These are phyloP conservation scores for Phyllotreta cruciferae DNA, from an alignment of 2,888 invertebrate genomes.

Conservation along the genomic window DNA sequence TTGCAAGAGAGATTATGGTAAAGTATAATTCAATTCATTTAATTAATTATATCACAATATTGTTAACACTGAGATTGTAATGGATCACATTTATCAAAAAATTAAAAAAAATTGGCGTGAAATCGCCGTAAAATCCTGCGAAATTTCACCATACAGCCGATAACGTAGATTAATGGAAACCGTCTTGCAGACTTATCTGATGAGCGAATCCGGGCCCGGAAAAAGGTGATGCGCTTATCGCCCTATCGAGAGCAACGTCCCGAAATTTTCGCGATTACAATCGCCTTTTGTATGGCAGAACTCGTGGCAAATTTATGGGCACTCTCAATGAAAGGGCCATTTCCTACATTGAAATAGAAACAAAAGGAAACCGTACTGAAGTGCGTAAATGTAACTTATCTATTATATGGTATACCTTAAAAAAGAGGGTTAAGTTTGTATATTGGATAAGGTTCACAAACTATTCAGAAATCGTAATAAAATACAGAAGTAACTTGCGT, in stretches of 20 bases:
- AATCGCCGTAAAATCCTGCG: constrained; percentile 3
- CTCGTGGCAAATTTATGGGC: constrained; percentile 23
- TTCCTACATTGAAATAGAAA: constrained; percentile 1
- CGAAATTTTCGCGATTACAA: constrained; percentile 29
- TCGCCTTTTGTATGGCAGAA: constrained; percentile 28
- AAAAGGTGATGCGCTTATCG: constrained; percentile 31
- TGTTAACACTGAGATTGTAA: no score
- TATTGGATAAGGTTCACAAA: no score
- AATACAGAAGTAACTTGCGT: no score
- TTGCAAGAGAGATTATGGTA: constrained; percentile 97
- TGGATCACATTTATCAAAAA: no score
- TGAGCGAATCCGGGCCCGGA: constrained; percentile 18
- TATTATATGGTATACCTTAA: no score
- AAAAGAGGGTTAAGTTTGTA: no score
- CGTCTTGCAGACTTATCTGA: constrained; percentile 20
- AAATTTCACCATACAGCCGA: constrained; percentile 16
- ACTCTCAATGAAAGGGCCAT: constrained; percentile 19
- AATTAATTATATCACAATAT: constrained; percentile 3
- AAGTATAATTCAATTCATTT: constrained; percentile 58
- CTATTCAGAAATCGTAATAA: no score
- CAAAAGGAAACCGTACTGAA: no score
- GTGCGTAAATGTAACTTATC: no score
- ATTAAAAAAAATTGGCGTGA: background rate
- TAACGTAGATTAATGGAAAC: constrained; percentile 27
- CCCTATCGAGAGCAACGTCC: constrained; percentile 29